A percentile compares a stretch with the other conserved stretches of the same genome.
These are phyloP conservation scores for Pitangus sulphuratus DNA, from an alignment of 2,797 vertebrate genomes.

Conservation along the genomic window DNA sequence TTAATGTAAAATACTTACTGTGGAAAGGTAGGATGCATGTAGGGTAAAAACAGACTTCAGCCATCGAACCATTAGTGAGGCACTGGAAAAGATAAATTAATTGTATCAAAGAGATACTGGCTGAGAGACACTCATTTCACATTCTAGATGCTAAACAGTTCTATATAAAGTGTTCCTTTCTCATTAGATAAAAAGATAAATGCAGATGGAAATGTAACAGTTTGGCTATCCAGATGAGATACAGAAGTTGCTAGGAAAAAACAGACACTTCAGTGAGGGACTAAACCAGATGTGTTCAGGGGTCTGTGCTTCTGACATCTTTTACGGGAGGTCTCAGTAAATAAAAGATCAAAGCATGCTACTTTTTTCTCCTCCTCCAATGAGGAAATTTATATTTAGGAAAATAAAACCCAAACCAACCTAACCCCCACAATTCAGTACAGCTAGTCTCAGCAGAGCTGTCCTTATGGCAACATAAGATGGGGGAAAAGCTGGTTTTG, in stretches of 20 bases:
- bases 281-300: background rate
- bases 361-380: background rate
- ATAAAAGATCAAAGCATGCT: background rate
- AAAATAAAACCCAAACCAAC: background rate
- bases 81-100: constrained; percentile 77
- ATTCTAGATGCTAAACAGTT: background rate
- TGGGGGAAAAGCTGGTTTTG: background rate
- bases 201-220: background rate
- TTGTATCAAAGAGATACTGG: background rate
- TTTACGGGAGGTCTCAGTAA: background rate
- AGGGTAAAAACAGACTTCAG: constrained; percentile 90
- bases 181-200: background rate
- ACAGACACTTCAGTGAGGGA: background rate
- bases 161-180: background rate
- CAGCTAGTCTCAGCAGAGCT: background rate
- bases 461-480: background rate
- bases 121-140: background rate
- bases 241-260: background rate
- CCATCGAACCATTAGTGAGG: constrained; percentile 91
- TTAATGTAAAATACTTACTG: constrained; percentile 82
- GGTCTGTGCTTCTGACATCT: background rate
- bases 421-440: background rate
- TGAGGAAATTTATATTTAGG: background rate
- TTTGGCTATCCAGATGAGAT: background rate
- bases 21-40: constrained; percentile 94